Conservation (phyloP, 2,113 vertebrate species). For the Salvelinus sp. region DNA sequence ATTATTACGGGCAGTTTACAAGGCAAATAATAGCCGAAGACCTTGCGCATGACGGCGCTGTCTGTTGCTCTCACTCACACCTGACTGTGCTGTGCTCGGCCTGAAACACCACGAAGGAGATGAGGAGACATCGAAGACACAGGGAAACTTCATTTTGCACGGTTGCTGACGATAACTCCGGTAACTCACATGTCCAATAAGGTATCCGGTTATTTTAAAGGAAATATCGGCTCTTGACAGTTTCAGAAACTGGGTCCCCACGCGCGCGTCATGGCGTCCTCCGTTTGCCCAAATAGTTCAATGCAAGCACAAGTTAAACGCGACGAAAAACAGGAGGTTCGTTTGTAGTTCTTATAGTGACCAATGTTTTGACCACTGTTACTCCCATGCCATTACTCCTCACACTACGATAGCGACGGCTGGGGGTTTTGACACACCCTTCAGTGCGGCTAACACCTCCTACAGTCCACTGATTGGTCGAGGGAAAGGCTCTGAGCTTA, state of each 20-base stretch:
- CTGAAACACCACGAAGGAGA: conserved; percentile 61
- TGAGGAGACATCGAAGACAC: conserved; percentile 49
- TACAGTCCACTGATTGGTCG: conserved; percentile 35
- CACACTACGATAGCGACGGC: conserved; percentile 53
- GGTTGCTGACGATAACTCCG: conserved; percentile 56
- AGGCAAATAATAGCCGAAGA: neutral
- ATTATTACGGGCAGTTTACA: neutral
- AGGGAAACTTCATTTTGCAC: conserved; percentile 70
- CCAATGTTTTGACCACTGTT: conserved; percentile 47
- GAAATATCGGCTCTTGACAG: conserved; percentile 1
- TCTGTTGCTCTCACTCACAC: conserved; percentile 56
- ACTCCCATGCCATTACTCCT: conserved; percentile 60
- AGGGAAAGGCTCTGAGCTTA: conserved; percentile 16
- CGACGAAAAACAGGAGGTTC: conserved; percentile 26
- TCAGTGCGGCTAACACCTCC: conserved; percentile 30
- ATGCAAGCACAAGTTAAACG: conserved; percentile 47
- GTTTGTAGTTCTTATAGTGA: conserved; percentile 49
- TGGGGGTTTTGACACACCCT: conserved; percentile 40
- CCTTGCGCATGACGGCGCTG: conserved; percentile 2
- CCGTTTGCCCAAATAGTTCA: neutral
- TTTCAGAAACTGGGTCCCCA: neutral
- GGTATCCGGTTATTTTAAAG: conserved; percentile 55
- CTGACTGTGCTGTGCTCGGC: conserved; percentile 68
- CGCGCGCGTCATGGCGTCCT: neutral
- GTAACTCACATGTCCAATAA: conserved; percentile 72